These are phyloP conservation scores for Cryptoleucopteryx plumbea DNA, from an alignment of 2,113 vertebrate genomes.

Conservation along the genomic window DNA sequence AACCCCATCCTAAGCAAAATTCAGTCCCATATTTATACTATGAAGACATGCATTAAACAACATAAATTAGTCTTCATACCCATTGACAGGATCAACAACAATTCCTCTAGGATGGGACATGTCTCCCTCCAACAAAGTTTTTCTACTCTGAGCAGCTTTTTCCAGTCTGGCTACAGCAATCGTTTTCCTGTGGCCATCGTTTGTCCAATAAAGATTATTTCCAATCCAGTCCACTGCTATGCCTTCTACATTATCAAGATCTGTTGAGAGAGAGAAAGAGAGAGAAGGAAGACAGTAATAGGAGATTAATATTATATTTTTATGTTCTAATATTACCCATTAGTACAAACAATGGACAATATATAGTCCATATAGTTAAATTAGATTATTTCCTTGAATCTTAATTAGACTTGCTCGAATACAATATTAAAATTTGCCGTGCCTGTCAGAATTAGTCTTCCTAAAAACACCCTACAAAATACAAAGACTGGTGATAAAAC, in stretches of 20 bases:
- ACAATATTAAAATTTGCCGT: not conserved
- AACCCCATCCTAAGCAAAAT: not conserved
- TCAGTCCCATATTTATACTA: not conserved
- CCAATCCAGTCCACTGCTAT: constrained; percentile 99
- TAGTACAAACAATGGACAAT: not conserved
- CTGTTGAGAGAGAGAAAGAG: constrained; percentile 56
- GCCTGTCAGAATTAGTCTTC: not conserved
- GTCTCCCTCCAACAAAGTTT: constrained; percentile 91
- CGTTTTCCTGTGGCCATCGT: constrained; percentile 94
- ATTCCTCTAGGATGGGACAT: constrained; percentile 98
- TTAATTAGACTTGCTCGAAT: not conserved
- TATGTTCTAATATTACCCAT: not conserved
- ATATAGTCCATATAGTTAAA: not conserved
- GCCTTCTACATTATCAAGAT: constrained; percentile 97
- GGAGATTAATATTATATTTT: not conserved
- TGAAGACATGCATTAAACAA: not conserved
- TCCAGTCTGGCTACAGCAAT: constrained; percentile 93
- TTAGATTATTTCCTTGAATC: not conserved
- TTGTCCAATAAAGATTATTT: constrained; percentile 98
- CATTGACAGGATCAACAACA: constrained; percentile 92
- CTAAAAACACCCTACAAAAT: not conserved
- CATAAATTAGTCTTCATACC: constrained; percentile 70
- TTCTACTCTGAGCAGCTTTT: constrained; percentile 89
- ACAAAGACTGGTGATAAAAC: not conserved
- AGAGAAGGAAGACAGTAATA: not conserved